Conservation (phyloP, 2,113 vertebrate species). For the Dicrurus megarhynchus region DNA sequence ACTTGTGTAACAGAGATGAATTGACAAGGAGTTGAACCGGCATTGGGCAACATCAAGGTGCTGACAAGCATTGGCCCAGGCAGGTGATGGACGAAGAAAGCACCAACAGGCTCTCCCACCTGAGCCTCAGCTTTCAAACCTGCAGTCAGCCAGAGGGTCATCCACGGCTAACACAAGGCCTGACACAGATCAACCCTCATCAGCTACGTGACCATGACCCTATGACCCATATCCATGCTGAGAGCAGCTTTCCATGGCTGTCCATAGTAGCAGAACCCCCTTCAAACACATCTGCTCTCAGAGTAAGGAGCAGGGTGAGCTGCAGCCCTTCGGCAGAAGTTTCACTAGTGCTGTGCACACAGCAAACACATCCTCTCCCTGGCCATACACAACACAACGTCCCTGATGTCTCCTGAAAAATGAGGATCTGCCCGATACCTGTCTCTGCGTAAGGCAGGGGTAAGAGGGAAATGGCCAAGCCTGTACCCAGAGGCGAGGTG, state of each 20-base stretch:
- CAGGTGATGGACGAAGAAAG: not conserved
- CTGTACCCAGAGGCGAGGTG: not conserved
- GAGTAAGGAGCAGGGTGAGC: not conserved
- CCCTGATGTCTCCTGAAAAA: not conserved
- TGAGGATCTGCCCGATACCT: fast-evolving
- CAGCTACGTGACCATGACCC: fast-evolving
- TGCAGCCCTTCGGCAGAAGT: not conserved
- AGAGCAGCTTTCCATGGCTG: not conserved
- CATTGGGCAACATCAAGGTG: not conserved
- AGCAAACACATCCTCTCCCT: not conserved
- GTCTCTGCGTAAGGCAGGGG: not conserved
- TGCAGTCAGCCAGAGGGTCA: not conserved
- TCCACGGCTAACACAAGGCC: not conserved
- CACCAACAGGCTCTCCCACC: not conserved
- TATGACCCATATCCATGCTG: fast-evolving
- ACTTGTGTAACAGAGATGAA: constrained; percentile 45
- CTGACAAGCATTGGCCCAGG: fast-evolving
- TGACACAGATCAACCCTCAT: not conserved
- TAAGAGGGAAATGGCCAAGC: not conserved
- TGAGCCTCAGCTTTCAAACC: not conserved
- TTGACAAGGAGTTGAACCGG: not conserved
- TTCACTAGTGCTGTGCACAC: not conserved
- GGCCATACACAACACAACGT: not conserved
- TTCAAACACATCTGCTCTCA: not conserved
- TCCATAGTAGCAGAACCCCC: not conserved